Evolutionary conservation across 2,113 vertebrate species (phyloP), one percentile per base, ranked within the genome.

Genomic region (Aptenodytes forsteri): DNA sequence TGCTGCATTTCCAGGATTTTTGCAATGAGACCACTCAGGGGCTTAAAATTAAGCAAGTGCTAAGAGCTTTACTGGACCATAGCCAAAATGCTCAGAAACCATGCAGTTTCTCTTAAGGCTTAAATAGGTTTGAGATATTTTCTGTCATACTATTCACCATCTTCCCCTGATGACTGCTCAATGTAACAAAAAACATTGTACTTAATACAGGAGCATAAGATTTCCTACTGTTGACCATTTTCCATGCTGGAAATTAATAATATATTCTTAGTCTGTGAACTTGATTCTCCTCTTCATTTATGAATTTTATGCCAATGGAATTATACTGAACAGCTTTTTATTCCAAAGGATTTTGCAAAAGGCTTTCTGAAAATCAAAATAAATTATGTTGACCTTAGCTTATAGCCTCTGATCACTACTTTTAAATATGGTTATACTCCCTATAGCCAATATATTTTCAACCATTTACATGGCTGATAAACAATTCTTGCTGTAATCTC

Each of bases 21-120:
- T 89, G 42, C 69, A 69, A 16, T 87, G 52, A 89, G 65, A 87
- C 25, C 34, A 76, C 73, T 92, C 49, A 84, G 30, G 32, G 52
- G 9, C 40, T 89, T 92, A 92, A 96, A 87, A 89, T 46, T 89
- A 76, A 94, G 61, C 47, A 96, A 84, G 65, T 69, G 83, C 47
- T 97, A 93, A 96, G 72, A 91, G 86, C 76, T 92, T 91, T 84
- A 52, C 36, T 91, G 83, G 72, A 78, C 77, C 26, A 15, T 27
- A 82, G 65, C 72, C 86, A 97, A 87, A 93, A 93, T 61, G 20
- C 4, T 83, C 69, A 92, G 55, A 86, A 90, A 75, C 29, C 38
- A 78, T 66, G 26, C 22, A 81, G 46, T 73, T 95, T 75, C 71
- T 83, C 49, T 69, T 61, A 80, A 65, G 18, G 15, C 10, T 88